These are phyloP conservation scores for Sitta carolinensis DNA, from an alignment of 2,797 vertebrate genomes.

Conservation along the genomic window DNA sequence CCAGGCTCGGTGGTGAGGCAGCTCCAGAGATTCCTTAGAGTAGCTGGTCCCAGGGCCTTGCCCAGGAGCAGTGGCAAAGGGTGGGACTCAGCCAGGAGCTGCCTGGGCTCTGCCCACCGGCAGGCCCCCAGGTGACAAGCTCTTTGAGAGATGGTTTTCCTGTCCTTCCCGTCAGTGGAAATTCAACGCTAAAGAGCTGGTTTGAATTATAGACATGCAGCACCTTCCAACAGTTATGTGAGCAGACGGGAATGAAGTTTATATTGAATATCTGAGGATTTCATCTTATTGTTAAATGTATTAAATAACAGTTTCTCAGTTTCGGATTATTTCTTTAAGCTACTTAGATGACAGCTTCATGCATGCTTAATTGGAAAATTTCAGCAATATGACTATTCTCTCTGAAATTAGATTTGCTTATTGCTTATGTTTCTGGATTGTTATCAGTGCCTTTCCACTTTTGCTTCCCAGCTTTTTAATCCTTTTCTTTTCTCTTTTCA, in stretches of 20 bases:
- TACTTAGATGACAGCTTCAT: not conserved
- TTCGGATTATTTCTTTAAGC: not conserved
- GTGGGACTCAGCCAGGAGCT: not conserved
- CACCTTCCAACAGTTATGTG: not conserved
- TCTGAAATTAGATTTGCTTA: slow-evolving; percentile 1
- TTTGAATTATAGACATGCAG: not conserved
- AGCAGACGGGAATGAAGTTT: not conserved
- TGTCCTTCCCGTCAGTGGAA: not conserved
- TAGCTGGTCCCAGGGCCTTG: not conserved
- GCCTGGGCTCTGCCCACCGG: not conserved
- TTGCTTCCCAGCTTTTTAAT: not conserved
- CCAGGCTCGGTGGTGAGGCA: not conserved
- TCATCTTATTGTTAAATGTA: not conserved
- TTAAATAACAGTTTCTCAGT: not conserved
- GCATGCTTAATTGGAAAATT: not conserved
- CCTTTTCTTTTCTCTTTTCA: not conserved
- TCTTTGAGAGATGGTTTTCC: not conserved
- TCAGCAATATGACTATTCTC: not conserved
- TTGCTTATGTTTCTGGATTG: not conserved
- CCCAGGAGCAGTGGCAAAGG: not conserved
- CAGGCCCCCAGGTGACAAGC: not conserved
- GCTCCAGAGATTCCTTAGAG: not conserved
- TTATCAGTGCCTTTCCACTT: not conserved
- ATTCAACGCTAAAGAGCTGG: not conserved
- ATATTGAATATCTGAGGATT: not conserved